These are phyloP conservation scores for Cenopis cana DNA, from an alignment of 2,888 invertebrate genomes.

Conservation along the genomic window DNA sequence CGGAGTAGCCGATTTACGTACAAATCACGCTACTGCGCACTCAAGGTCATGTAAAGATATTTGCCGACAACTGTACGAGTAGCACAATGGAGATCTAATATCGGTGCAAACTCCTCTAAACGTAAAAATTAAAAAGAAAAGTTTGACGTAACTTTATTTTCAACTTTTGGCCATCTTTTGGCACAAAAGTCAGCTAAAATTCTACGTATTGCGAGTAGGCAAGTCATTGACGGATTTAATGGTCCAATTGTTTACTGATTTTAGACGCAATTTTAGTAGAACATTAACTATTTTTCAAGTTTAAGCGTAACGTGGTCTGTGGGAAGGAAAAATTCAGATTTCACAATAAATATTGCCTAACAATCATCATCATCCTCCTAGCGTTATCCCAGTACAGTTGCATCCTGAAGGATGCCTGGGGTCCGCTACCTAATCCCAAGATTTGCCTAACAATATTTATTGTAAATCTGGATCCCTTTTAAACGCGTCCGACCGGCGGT, in stretches of 20 bases:
- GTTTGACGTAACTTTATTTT: no score
- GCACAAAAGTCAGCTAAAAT: background rate
- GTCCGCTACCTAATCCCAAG: no score
- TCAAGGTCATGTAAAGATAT: no score
- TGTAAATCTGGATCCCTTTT: background rate
- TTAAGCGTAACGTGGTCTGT: background rate
- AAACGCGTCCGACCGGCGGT: background rate
- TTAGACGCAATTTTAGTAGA: slow-evolving; percentile 36
- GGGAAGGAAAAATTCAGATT: background rate
- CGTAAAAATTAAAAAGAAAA: background rate
- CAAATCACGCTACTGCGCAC: no score
- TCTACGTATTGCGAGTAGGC: background rate
- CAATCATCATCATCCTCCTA: no score
- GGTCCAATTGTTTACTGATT: slow-evolving; percentile 26
- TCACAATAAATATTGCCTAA: no score
- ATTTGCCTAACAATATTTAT: no score
- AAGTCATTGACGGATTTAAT: background rate
- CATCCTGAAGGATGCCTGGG: no score
- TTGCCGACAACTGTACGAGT: no score
- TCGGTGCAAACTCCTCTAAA: background rate
- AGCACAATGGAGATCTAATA: background rate
- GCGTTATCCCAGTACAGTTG: no score
- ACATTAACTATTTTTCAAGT: background rate
- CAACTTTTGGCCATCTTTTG: no score
- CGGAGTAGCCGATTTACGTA: no score